These are phyloP conservation scores for Tapera naevia DNA, from an alignment of 2,797 vertebrate species.

Conservation along the genomic window DNA sequence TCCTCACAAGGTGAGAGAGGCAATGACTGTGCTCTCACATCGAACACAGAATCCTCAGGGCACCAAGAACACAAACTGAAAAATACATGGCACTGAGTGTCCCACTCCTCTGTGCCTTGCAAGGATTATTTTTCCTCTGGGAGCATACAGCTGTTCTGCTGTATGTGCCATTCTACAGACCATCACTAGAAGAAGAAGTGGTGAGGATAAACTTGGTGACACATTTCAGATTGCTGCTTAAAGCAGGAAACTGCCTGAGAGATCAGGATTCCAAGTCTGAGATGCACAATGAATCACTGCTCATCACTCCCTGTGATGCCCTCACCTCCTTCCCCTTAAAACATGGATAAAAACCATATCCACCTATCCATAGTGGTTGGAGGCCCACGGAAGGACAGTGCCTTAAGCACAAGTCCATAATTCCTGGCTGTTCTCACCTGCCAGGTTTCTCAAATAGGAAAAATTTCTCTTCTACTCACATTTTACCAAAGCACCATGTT, in stretches of 20 bases:
- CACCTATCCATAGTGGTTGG: fast-evolving
- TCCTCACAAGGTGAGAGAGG: too few relatives aligned
- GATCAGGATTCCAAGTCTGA: not conserved
- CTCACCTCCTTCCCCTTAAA: not conserved
- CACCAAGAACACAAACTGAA: not conserved
- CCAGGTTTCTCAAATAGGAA: not conserved
- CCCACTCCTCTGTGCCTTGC: not conserved
- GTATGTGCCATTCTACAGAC: fast-evolving
- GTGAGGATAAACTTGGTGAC: not conserved
- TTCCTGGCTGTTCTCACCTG: not conserved
- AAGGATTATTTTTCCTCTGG: not conserved
- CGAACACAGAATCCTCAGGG: not conserved
- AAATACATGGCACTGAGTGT: fast-evolving
- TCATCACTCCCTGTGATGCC: not conserved
- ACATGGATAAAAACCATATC: not conserved
- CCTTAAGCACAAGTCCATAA: not conserved
- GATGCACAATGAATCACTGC: not conserved
- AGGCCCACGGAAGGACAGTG: not conserved
- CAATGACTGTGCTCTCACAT: fast-evolving
- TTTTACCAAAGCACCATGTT: not conserved
- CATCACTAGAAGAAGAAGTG: not conserved
- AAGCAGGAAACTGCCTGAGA: constrained; percentile 7
- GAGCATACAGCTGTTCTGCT: not conserved
- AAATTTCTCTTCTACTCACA: not conserved
- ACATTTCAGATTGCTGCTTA: not conserved